phyloP scores from a whole-genome alignment of 1,140 invertebrate genomes.

The Tetraneura akinire region DNA sequence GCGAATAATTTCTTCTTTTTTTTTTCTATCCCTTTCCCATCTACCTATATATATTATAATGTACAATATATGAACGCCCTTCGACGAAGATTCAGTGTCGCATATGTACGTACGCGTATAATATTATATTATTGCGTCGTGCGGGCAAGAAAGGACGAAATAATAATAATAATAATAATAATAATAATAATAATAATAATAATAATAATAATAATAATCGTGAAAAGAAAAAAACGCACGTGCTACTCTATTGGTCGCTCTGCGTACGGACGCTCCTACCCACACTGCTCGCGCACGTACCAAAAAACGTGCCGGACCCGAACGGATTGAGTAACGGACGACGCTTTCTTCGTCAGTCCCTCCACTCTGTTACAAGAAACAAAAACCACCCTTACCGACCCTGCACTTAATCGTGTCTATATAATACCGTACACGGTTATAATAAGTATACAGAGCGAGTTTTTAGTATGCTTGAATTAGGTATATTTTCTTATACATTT shows the following conservation, averaged over 20 bases:
- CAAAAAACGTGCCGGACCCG: background rate
- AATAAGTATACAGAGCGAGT: no score
- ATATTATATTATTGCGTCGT: background rate
- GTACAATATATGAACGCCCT: background rate
- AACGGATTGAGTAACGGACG: background rate
- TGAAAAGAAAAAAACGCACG: constrained; percentile 30
- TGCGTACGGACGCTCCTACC: background rate
- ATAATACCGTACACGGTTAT: no score
- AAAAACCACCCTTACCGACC: no score
- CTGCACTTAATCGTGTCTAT: no score
- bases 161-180: no score
- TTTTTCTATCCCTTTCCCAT: constrained; percentile 7
- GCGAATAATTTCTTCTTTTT: no score
- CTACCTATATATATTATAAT: no score
- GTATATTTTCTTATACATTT: no score
- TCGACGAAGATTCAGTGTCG: background rate
- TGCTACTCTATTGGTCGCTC: constrained; percentile 26
- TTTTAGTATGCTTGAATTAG: no score
- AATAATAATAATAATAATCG: no score
- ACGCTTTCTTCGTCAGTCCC: background rate
- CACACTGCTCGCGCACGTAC: constrained; percentile 33
- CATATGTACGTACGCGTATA: background rate
- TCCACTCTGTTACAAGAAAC: no score
- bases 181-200: no score
- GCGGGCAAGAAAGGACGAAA: background rate